Evolutionary conservation across 1,140 invertebrate genomes (phyloP).

Genomic region (Stegodyphus dumicola): DNA sequence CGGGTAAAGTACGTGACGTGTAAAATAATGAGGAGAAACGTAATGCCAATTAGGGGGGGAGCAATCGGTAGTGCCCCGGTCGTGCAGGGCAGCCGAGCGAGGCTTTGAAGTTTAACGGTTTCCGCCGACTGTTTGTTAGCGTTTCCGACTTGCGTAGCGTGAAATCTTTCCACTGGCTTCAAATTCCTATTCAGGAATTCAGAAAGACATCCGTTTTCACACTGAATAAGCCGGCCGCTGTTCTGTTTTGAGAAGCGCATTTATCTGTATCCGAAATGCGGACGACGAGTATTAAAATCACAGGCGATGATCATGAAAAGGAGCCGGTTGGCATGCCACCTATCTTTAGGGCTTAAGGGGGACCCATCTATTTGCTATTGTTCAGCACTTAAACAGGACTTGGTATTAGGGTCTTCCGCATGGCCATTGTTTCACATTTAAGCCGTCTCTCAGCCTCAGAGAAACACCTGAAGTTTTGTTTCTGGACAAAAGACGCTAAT

Average conservation of each 20-base stretch:
- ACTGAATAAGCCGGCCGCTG: slow-evolving; percentile 33
- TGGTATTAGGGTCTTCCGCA: neutral
- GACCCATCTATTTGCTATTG: neutral
- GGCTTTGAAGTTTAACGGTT: slow-evolving; percentile 32
- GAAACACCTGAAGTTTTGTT: slow-evolving; percentile 47
- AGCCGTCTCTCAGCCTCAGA: neutral
- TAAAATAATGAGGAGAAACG: slow-evolving; percentile 54
- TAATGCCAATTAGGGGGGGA: slow-evolving; percentile 50
- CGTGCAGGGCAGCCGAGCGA: neutral
- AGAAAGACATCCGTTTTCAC: slow-evolving; percentile 38
- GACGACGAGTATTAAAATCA: slow-evolving; percentile 9
- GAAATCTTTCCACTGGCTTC: slow-evolving; percentile 14
- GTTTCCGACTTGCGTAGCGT: slow-evolving; percentile 47
- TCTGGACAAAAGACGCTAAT: slow-evolving; percentile 37
- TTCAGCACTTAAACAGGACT: slow-evolving; percentile 18
- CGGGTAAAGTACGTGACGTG: slow-evolving; percentile 43
- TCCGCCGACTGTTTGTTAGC: slow-evolving; percentile 45
- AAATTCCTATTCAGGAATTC: slow-evolving; percentile 18
- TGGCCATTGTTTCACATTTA: slow-evolving; percentile 11
- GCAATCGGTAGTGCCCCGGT: neutral
- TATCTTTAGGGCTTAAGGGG: neutral
- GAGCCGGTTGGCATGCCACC: neutral
- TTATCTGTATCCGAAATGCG: neutral
- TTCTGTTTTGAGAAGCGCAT: slow-evolving; percentile 26
- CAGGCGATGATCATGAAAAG: neutral